Percentiles rank a stretch among this genome's conserved stretches.
phyloP scores from a whole-genome alignment of 2,113 vertebrate species.

The Erpornis zantholeuca region DNA sequence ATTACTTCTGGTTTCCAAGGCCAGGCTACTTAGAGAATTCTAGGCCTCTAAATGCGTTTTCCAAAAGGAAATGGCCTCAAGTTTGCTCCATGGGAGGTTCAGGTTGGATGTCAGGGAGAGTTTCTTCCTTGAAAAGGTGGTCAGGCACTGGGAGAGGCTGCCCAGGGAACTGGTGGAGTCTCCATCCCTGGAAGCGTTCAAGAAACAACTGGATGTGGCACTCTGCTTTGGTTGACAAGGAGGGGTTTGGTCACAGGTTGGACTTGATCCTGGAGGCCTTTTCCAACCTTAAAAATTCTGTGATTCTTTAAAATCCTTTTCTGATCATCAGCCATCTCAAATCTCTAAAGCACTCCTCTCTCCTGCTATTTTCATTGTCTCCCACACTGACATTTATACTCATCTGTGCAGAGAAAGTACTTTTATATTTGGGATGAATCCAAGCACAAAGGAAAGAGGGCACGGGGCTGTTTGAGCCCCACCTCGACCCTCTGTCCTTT shows the following conservation, averaged over 20 bases:
- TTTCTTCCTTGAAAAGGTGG: background rate
- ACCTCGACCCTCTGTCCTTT: background rate
- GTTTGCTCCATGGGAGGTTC: background rate
- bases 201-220: background rate
- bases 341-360: background rate
- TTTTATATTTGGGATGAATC: background rate
- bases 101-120: background rate
- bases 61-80: background rate
- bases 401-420: background rate
- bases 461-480: background rate
- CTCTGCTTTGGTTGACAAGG: background rate
- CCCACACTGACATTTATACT: fast-evolving
- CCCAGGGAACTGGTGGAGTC: background rate
- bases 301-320: background rate
- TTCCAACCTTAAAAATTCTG: background rate
- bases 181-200: background rate
- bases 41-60: background rate
- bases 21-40: background rate
- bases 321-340: background rate
- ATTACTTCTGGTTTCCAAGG: background rate
- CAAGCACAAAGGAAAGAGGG: background rate
- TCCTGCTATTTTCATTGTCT: background rate
- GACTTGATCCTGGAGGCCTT: background rate
- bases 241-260: background rate
- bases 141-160: background rate